Evolutionary conservation across 2,113 vertebrate species (phyloP).

Genomic region (Spheniscus mendiculus): DNA sequence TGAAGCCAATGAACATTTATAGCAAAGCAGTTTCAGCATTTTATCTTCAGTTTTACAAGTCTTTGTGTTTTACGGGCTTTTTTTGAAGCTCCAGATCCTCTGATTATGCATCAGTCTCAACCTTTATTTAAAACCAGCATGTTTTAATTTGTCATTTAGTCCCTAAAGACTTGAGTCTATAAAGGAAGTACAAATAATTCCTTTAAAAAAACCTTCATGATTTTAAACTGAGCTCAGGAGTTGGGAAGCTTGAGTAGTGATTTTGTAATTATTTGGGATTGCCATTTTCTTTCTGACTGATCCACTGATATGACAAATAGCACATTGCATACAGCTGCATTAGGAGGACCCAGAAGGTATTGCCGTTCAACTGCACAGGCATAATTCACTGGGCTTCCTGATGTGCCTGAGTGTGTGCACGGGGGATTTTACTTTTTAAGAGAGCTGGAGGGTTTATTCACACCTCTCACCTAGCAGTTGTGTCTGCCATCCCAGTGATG

Average conservation of each 20-base stretch:
- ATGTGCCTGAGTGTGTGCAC: background rate
- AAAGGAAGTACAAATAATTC: background rate
- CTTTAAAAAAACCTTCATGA: background rate
- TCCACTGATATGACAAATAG: background rate
- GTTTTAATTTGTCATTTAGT: slow-evolving; percentile 15
- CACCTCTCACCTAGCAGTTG: slow-evolving; percentile 17
- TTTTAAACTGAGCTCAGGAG: background rate
- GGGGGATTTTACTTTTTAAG: slow-evolving; percentile 24
- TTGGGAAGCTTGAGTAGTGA: background rate
- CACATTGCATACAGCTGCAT: background rate
- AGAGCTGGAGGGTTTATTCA: slow-evolving; percentile 28
- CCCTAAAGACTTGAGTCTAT: background rate
- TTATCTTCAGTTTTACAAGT: background rate
- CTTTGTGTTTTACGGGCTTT: background rate
- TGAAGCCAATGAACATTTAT: background rate
- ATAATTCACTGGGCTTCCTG: background rate
- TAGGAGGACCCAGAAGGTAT: background rate
- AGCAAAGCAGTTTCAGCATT: background rate
- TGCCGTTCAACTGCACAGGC: background rate
- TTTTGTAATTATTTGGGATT: background rate
- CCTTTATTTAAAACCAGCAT: background rate
- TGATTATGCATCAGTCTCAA: background rate
- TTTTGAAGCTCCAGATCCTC: background rate
- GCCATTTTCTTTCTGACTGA: background rate
- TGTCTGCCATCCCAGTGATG: background rate